These are phyloP conservation scores for Falco punctatus DNA, from an alignment of 2,113 vertebrate genomes.

Conservation along the genomic window DNA sequence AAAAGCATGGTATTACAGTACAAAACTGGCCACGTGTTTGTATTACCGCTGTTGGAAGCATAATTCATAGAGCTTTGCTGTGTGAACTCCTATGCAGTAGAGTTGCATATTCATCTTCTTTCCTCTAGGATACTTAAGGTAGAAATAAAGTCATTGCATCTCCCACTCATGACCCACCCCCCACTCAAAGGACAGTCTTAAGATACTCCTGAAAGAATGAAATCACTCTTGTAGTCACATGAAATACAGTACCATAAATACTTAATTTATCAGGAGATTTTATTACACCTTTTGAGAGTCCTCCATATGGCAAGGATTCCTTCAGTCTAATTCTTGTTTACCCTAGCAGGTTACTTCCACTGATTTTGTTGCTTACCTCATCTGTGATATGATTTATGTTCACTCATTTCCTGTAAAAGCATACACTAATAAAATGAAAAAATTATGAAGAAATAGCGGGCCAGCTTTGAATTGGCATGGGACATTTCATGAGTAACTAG, in stretches of 20 bases:
- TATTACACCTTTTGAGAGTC: slow-evolving; percentile 38
- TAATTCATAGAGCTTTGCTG: neutral
- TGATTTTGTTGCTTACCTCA: slow-evolving; percentile 58
- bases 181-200: neutral
- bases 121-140: neutral
- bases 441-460: neutral
- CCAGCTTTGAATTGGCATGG: slow-evolving; percentile 30
- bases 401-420: slow-evolving; percentile 53
- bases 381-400: slow-evolving; percentile 54
- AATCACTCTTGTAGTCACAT: neutral
- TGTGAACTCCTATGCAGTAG: neutral
- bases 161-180: neutral
- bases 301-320: slow-evolving; percentile 8
- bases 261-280: slow-evolving; percentile 46
- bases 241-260: slow-evolving; percentile 29
- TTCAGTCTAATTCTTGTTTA: slow-evolving; percentile 50
- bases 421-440: slow-evolving; percentile 34
- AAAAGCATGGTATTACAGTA: neutral
- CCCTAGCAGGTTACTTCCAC: slow-evolving; percentile 36
- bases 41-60: neutral
- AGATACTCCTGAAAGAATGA: neutral
- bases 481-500: slow-evolving; percentile 5
- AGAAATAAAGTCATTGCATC: neutral
- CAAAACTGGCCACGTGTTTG: neutral
- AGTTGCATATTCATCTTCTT: neutral